Evolutionary conservation across 2,888 invertebrate species (phyloP).

Genomic region (Halocaridina rubra): DNA sequence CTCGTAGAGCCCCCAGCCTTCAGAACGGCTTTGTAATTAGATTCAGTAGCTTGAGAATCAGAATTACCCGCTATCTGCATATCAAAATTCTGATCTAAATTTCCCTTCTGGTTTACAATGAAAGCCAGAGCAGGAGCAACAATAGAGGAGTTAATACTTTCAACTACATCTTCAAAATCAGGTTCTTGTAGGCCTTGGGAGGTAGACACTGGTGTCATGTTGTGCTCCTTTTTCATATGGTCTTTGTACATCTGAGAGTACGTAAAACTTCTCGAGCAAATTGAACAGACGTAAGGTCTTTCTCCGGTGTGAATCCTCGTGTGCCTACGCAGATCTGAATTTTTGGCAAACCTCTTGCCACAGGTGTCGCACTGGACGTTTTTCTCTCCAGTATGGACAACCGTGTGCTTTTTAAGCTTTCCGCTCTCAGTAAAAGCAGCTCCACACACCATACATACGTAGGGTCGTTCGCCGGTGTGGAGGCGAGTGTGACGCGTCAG

Average conservation of each 20-base stretch:
- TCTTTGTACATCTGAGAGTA: not conserved
- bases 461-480: slow-evolving; percentile 42
- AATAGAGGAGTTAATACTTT: not conserved
- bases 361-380: slow-evolving; percentile 26
- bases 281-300: slow-evolving; percentile 31
- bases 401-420: slow-evolving; percentile 41
- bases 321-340: slow-evolving; percentile 43
- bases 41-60: no score
- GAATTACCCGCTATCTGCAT: no score
- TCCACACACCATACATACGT: slow-evolving; percentile 28
- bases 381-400: slow-evolving; percentile 50
- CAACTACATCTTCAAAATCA: not conserved
- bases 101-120: not conserved
- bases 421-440: slow-evolving; percentile 45
- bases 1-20: no score
- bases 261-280: not conserved
- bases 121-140: not conserved
- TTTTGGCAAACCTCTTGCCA: slow-evolving; percentile 41
- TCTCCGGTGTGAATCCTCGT: slow-evolving; percentile 51
- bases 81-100: no score
- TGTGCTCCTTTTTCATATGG: not conserved
- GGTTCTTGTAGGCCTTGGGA: not conserved
- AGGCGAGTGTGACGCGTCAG: slow-evolving; percentile 37
- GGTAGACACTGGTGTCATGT: not conserved
- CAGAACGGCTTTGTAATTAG: no score